Percentiles rank a stretch among this genome's conserved stretches.
phyloP scores from a whole-genome alignment of 2,888 invertebrate species.

The Helobdella robusta region DNA sequence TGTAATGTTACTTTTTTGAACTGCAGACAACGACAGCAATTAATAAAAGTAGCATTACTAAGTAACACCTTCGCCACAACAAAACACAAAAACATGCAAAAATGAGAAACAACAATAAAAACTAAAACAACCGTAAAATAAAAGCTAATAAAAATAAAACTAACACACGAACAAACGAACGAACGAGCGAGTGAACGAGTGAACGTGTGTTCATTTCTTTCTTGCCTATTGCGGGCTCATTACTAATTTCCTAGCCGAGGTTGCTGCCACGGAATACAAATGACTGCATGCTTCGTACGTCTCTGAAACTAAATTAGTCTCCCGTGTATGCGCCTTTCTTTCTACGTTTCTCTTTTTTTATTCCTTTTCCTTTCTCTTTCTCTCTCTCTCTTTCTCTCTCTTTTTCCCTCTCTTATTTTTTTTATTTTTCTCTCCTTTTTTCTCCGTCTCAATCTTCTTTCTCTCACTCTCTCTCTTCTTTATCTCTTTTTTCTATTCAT shows the following conservation, averaged over 20 bases:
- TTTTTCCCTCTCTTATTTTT: too few species aligned
- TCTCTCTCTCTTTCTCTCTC: too few species aligned
- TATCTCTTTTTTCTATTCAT: not conserved
- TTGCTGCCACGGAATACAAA: not conserved
- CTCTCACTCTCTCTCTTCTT: not conserved
- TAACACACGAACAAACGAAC: too few species aligned
- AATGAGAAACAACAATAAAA: not conserved
- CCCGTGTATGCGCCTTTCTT: too few species aligned
- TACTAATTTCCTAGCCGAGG: slow-evolving; percentile 5
- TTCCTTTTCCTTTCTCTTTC: too few species aligned
- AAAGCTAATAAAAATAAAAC: not conserved
- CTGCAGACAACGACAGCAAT: too few species aligned
- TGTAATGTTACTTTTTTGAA: too few species aligned
- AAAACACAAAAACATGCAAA: not conserved
- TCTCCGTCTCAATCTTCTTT: not conserved
- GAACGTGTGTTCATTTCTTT: not conserved
- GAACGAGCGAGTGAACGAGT: too few species aligned
- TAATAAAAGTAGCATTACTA: too few species aligned
- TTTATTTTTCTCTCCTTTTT: not conserved
- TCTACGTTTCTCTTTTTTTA: too few species aligned
- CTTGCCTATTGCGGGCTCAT: not conserved
- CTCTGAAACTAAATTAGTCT: too few species aligned
- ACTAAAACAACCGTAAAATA: not conserved
- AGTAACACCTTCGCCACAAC: not conserved
- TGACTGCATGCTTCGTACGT: too few species aligned